Evolutionary conservation across 1,140 invertebrate genomes (phyloP).

Genomic region (Eurosta solidaginis): DNA sequence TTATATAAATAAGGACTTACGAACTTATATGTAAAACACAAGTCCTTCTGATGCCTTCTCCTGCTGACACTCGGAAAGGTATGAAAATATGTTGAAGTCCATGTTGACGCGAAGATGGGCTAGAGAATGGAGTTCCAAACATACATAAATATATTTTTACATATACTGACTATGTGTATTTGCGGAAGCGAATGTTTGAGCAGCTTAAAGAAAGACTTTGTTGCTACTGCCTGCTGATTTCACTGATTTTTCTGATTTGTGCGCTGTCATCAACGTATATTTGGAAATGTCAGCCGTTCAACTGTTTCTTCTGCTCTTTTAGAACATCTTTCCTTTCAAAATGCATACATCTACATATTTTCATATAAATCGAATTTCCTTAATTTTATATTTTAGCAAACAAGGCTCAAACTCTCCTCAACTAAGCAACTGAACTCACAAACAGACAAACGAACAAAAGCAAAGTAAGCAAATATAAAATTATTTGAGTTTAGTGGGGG

Average conservation of each 20-base stretch:
- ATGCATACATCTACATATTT: too few relatives aligned
- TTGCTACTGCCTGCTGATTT: not conserved
- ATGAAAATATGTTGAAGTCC: not conserved
- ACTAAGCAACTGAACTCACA: not conserved
- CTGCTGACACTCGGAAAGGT: constrained; percentile 2
- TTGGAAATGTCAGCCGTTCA: not conserved
- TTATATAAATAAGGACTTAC: not conserved
- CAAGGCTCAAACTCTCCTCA: not conserved
- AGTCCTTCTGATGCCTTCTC: not conserved
- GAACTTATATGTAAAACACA: not conserved
- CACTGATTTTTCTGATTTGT: constrained; percentile 22
- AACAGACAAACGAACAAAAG: not conserved
- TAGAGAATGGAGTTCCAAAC: not conserved
- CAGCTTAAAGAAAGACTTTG: not conserved
- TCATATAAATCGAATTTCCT: constrained; percentile 32
- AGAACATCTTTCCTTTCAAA: not conserved
- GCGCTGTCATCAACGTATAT: constrained; percentile 10
- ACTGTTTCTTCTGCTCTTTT: not conserved
- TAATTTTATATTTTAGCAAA: constrained; percentile 30
- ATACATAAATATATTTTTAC: not conserved
- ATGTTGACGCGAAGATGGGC: not conserved
- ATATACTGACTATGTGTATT: not conserved
- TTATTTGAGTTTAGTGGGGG: not conserved
- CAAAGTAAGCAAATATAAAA: not conserved
- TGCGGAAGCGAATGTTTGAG: not conserved